These are phyloP conservation scores for Nematostella vectensis DNA, from an alignment of 92 coral and sea anemone genomes.

Conservation along the genomic window DNA sequence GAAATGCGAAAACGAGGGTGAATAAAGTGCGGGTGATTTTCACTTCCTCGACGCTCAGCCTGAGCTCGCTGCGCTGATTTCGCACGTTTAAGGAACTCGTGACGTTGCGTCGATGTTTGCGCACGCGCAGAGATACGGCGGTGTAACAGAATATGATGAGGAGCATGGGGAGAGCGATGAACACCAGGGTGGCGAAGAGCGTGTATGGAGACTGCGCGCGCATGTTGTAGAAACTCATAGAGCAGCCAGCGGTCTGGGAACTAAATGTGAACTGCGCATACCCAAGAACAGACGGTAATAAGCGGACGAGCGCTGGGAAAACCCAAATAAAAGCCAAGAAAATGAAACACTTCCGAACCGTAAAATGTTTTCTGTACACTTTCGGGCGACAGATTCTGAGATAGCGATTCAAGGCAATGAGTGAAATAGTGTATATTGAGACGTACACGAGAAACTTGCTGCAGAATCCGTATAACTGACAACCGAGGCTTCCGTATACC, in stretches of 20 bases:
- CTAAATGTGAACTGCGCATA: constrained; percentile 15
- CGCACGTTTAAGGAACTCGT: constrained; percentile 1
- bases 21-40: constrained; percentile 26
- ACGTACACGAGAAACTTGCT: constrained; percentile 27
- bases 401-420: constrained; percentile 22
- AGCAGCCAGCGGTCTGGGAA: constrained; percentile 18
- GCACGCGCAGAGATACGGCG: constrained; percentile 10
- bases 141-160: constrained; percentile 15
- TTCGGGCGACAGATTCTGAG: constrained; percentile 9
- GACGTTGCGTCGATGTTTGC: constrained; percentile 20
- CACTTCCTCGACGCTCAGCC: constrained; percentile 25
- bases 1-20: constrained; percentile 22
- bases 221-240: constrained; percentile 9
- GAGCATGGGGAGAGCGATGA: constrained; percentile 28
- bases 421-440: constrained; percentile 21
- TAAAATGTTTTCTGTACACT: constrained; percentile 5
- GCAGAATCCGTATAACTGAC: constrained; percentile 27
- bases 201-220: constrained; percentile 22
- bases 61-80: constrained; percentile 8
- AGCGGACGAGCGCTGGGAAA: constrained; percentile 19
- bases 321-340: constrained; percentile 13
- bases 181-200: constrained; percentile 18
- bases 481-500: constrained; percentile 17
- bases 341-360: background rate
- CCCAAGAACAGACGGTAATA: constrained; percentile 5